Evolutionary conservation across 2,888 invertebrate genomes (phyloP).

Genomic region (Leucophenga montana): DNA sequence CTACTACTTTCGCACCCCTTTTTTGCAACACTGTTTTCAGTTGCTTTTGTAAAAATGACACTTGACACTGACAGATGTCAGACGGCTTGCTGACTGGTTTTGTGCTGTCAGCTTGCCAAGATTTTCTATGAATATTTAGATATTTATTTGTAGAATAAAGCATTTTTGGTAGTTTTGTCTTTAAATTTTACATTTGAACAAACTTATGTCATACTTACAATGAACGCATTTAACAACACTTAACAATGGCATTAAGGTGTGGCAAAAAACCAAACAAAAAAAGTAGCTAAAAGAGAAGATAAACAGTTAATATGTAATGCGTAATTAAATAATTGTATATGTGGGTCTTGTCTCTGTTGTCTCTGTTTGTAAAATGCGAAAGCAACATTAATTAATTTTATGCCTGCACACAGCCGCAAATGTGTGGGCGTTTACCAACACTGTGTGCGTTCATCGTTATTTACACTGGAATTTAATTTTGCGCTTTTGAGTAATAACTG

Average conservation of each 20-base stretch:
- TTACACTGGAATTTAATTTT: conserved; percentile 9
- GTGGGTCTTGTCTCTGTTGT: background rate
- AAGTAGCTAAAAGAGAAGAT: background rate
- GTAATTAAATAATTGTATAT: background rate
- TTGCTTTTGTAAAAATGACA: conserved; percentile 8
- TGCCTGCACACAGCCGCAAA: background rate
- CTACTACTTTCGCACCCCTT: background rate
- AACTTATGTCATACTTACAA: too few species aligned
- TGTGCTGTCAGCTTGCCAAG: conserved; percentile 11
- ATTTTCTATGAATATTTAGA: conserved; percentile 17
- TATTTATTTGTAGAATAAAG: too few species aligned
- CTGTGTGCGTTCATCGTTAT: background rate
- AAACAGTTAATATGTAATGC: background rate
- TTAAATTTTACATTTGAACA: too few species aligned
- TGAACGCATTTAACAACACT: conserved; percentile 1
- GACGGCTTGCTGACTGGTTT: background rate
- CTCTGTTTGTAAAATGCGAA: background rate
- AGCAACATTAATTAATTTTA: conserved; percentile 22
- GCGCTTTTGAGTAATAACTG: background rate
- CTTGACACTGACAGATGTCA: conserved; percentile 23
- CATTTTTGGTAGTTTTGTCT: conserved; percentile 1
- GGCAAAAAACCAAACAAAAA: background rate
- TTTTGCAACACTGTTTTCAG: background rate
- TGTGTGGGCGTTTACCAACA: conserved; percentile 10
- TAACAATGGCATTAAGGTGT: conserved; percentile 1